Percentiles rank a stretch among this genome's conserved stretches.
Evolutionary conservation across 2,113 vertebrate genomes (phyloP).

Genomic region (Zapus hudsonius): DNA sequence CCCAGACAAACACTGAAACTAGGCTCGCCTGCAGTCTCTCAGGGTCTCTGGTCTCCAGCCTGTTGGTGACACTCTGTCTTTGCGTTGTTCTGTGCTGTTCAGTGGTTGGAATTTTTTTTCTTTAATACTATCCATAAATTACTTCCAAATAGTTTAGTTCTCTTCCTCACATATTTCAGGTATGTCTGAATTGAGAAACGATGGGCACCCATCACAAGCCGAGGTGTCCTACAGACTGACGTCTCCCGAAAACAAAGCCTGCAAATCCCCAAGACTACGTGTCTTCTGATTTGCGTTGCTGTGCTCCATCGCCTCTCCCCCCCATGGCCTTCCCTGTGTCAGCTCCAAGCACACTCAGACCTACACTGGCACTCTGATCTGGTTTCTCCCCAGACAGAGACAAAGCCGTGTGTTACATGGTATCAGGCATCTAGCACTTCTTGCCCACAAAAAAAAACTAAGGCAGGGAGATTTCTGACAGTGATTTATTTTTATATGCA

Average conservation of each 20-base stretch:
- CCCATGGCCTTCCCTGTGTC: not conserved
- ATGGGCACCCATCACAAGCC: not conserved
- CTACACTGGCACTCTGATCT: not conserved
- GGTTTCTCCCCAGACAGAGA: not conserved
- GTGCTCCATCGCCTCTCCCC: not conserved
- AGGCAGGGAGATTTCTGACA: conserved; percentile 1
- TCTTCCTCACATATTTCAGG: not conserved
- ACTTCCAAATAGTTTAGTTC: conserved; percentile 6
- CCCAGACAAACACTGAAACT: not conserved
- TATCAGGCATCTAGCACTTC: not conserved
- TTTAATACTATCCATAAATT: not conserved
- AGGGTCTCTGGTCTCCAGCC: not conserved
- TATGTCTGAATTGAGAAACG: not conserved
- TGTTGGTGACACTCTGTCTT: not conserved
- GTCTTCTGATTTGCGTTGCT: not conserved
- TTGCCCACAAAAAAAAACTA: not conserved
- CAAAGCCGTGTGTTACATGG: not conserved
- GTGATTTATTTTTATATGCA: conserved; percentile 14
- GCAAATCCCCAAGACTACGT: no score
- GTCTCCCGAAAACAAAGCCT: conserved; percentile 10
- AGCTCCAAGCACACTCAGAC: not conserved
- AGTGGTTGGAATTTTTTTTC: not conserved
- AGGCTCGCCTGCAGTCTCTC: not conserved
- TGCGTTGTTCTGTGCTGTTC: not conserved
- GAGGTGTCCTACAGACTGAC: not conserved